phyloP scores from a whole-genome alignment of 2,797 vertebrate species.

The Bryconaethiops microstoma region DNA sequence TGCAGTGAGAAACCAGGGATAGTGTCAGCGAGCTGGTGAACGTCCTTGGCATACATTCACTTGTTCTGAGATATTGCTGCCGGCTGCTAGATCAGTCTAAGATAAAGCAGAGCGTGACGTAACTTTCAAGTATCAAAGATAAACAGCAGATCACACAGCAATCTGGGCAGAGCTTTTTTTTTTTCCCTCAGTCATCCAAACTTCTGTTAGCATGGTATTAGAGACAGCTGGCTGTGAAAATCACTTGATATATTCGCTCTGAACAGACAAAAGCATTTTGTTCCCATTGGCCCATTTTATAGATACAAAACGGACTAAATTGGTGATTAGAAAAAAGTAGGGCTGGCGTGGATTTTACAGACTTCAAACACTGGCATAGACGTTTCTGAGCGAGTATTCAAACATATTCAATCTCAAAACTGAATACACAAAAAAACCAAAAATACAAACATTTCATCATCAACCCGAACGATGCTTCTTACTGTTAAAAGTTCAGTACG shows the following conservation, averaged over 20 bases:
- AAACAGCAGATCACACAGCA: not conserved
- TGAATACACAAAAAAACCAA: no score
- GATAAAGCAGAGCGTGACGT: not conserved
- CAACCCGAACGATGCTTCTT: no score
- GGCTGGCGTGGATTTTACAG: no score
- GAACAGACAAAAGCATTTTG: not conserved
- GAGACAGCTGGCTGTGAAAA: not conserved
- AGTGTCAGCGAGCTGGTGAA: not conserved
- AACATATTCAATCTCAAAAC: no score
- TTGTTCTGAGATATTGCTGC: not conserved
- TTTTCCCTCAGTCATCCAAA: not conserved
- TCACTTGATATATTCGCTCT: not conserved
- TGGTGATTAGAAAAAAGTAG: no score
- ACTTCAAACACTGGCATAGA: no score
- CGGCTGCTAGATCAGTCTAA: not conserved
- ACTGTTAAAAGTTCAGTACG: no score
- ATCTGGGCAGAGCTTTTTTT: not conserved
- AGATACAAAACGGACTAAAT: not conserved
- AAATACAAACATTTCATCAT: no score
- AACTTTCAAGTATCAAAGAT: not conserved
- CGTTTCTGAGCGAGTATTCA: no score
- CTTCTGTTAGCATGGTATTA: not conserved
- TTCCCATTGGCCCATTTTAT: not conserved
- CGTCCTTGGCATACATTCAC: slow-evolving; percentile 4
- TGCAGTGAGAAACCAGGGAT: not conserved